Evolutionary conservation across 2,888 invertebrate genomes (phyloP).

Genomic region (Acanthosepion pharaonis): DNA sequence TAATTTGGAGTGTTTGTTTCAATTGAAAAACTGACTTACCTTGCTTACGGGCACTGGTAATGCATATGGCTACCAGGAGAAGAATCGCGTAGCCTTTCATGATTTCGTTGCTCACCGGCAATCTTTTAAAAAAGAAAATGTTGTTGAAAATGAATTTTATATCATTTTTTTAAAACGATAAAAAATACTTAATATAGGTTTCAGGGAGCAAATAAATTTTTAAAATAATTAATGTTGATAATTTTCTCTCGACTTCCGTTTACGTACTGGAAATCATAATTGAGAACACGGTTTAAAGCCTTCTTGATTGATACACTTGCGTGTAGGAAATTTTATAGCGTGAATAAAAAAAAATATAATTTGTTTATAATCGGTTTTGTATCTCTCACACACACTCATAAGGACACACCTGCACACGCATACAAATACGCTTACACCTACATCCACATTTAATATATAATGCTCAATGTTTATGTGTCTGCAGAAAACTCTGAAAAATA

Average conservation of each 20-base stretch:
- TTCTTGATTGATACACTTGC: no score
- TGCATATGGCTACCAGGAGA: background rate
- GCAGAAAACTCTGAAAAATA: no score
- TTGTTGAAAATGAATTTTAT: background rate
- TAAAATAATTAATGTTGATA: background rate
- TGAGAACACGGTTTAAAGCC: background rate
- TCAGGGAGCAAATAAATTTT: background rate
- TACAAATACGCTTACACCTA: background rate
- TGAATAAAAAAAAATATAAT: no score
- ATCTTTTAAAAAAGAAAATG: background rate
- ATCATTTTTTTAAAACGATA: background rate
- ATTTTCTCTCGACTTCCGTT: background rate
- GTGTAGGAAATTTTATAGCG: background rate
- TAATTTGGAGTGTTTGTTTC: background rate
- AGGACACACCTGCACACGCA: background rate
- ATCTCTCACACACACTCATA: background rate
- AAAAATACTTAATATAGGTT: background rate
- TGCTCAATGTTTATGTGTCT: no score
- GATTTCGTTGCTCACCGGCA: background rate
- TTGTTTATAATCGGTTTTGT: no score
- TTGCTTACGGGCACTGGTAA: background rate
- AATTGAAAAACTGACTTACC: background rate
- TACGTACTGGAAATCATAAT: background rate
- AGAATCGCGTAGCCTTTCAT: background rate
- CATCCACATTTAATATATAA: no score